Conservation (phyloP, 2,113 vertebrate species). For the Tenebrosternarchus preto region DNA sequence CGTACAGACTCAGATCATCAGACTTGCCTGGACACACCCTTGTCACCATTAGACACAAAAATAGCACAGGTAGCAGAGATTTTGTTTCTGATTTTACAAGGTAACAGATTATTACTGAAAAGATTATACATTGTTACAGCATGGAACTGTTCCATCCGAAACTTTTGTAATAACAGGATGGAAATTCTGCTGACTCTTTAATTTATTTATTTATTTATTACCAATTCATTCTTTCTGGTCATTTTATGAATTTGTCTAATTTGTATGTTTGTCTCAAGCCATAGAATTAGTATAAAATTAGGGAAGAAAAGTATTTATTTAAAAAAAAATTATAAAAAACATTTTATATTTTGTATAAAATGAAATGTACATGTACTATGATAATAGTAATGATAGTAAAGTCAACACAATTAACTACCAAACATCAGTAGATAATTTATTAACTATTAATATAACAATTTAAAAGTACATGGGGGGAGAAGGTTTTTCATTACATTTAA, state of each 20-base stretch:
- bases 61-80: not conserved
- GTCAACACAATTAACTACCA: not conserved
- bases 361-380: too few species aligned
- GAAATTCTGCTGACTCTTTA: not conserved
- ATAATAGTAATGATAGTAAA: too few species aligned
- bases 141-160: conserved; percentile 1
- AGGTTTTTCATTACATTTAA: not conserved
- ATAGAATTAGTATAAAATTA: not conserved
- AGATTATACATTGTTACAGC: too few species aligned
- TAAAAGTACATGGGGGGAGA: not conserved
- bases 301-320: too few species aligned
- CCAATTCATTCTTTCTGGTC: too few species aligned
- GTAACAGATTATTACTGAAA: not conserved
- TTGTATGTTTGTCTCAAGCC: not conserved
- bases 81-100: not conserved
- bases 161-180: not conserved
- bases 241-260: not conserved
- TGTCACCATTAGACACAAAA: not conserved
- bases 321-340: too few species aligned
- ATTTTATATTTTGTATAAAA: too few species aligned
- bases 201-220: too few species aligned
- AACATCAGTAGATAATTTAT: too few species aligned
- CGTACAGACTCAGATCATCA: not conserved
- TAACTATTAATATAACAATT: not conserved
- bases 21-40: not conserved